Evolutionary conservation across 2,797 vertebrate species (phyloP).

Genomic region (Sebastes taczanowskii): DNA sequence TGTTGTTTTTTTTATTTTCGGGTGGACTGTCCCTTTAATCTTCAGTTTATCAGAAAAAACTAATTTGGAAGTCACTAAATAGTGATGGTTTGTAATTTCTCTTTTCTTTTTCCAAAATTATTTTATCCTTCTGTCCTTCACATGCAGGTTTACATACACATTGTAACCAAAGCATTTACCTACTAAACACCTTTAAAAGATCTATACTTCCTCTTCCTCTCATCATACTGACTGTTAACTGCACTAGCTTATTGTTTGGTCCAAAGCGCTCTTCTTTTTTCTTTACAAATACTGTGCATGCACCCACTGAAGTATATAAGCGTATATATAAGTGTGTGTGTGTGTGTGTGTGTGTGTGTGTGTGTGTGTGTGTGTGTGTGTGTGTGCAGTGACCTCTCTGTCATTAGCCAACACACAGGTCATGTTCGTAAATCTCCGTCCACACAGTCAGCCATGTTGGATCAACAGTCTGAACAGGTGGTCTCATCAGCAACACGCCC

Average conservation of each 20-base stretch:
- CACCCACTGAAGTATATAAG: not conserved
- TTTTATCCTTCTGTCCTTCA: not conserved
- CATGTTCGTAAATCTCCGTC: conserved; percentile 47
- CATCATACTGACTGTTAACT: not conserved
- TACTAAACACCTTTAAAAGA: not conserved
- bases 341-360: not conserved
- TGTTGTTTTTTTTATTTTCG: too few species aligned
- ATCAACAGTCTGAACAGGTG: conserved; percentile 68
- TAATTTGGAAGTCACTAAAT: not conserved
- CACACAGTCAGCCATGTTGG: conserved; percentile 2
- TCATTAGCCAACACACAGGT: conserved; percentile 53
- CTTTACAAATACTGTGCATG: not conserved
- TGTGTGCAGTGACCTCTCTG: conserved; percentile 35
- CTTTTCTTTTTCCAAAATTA: not conserved
- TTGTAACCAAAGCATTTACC: not conserved
- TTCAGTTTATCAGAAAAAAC: not conserved
- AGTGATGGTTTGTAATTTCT: not conserved
- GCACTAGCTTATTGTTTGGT: not conserved
- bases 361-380: not conserved
- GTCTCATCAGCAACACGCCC: conserved; percentile 47
- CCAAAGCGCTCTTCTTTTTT: not conserved
- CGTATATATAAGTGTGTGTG: conserved; percentile 1
- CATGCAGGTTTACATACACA: not conserved
- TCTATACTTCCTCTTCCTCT: accelerated
- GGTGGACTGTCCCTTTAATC: not conserved